Base-by-base conservation (phyloP, 2,113 vertebrate species). In the Fregata magnificens region DNA sequence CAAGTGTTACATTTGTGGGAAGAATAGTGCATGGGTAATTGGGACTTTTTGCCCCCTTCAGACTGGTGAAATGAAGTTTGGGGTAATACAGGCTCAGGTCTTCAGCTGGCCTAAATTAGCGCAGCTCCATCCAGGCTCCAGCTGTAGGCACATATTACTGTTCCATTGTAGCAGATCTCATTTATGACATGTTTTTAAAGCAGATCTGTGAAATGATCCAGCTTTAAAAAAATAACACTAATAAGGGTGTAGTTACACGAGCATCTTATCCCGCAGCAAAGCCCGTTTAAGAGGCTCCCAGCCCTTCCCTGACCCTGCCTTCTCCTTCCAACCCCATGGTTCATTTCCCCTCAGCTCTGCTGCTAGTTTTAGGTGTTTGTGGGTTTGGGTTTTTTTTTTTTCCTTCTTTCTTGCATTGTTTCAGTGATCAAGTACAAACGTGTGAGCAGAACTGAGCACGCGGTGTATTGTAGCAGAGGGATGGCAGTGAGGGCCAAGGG, bases 151-250 rank as follows among this genome's bases (percentile, higher is more conserved):
- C 78, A 90, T 61, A 91, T 80, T 69, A 34, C 82, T 82, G 66
- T 82, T 93, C 93, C 82, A 88, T 88, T 91, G 95, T 93, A 94
- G 95, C 93, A 95, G 96, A 96, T 93, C 96, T 96, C 96, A 80
- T 95, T 96, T 97, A 96, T 97, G 92, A 96, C 92, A 97, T 96
- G 96, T 97, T 97, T 97, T 95, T 96, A 97, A 96, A 97, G 96
- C 92, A 97, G 96, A 97, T 97, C 96, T 97, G 94, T 96, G 92
- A 97, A 97, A 96, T 95, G 96, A 96, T 97, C 96, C 96, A 96
- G 96, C 96, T 97, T 97, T 97, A 91, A 96, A 96, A 96, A 93
- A 96, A 96, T 82, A 97, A 97, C 96, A 97, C 96, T 95, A 96
- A 96, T 96, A 97, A 96, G 96, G 87, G 96, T 90, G 96, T 96